Conservation (phyloP, 1,140 invertebrate species). For the Anastrepha ludens region DNA sequence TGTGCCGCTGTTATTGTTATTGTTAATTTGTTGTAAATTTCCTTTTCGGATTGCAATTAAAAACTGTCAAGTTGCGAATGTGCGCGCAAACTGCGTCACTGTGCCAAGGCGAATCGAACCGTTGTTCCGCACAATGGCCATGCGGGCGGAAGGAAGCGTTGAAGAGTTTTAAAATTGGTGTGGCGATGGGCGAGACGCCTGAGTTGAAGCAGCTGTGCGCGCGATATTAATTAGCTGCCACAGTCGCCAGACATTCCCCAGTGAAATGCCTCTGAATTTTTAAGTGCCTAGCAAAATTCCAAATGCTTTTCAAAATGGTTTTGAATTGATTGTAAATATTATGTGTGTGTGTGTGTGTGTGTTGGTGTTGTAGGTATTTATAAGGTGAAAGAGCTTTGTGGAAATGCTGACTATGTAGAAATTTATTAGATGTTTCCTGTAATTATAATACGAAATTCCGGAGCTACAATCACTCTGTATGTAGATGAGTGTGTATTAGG, state of each 20-base stretch:
- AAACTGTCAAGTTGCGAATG: constrained; percentile 34
- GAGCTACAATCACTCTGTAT: no score
- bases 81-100: background rate
- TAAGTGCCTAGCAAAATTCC: background rate
- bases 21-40: constrained; percentile 7
- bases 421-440: no score
- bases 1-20: background rate
- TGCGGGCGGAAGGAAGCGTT: background rate
- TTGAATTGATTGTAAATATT: no score
- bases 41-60: constrained; percentile 19
- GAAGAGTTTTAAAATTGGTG: background rate
- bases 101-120: constrained; percentile 3
- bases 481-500: no score
- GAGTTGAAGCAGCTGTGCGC: background rate
- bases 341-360: no score
- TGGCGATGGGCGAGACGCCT: background rate
- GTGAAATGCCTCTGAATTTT: background rate
- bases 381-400: no score
- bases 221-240: constrained; percentile 13
- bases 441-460: no score
- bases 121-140: background rate
- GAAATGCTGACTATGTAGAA: no score
- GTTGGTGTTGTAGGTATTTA: no score
- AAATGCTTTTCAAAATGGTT: background rate
- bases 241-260: background rate